Evolutionary conservation across 1,140 invertebrate genomes (phyloP), one percentile per base, ranked within the genome.

Genomic region (Phenacoccus solenopsis): DNA sequence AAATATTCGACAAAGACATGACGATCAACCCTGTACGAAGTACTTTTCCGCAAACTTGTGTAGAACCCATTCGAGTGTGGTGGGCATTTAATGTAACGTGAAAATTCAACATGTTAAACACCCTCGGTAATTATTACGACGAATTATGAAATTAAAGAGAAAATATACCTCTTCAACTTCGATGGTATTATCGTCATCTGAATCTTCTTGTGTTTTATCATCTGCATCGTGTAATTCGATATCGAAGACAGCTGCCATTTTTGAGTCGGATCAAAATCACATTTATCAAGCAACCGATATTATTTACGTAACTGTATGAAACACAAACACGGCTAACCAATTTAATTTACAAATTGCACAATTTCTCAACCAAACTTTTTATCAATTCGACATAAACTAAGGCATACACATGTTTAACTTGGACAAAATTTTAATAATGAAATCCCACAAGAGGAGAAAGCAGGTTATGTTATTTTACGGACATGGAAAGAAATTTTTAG

Each of bases 201-300:
- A 49, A 49, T 49, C 38, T 49, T 49, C 38, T 49, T 49, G 38
- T 49, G 38, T 49, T 49, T 49, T 49, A n/a, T 49, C 38, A 16
- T 49, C 38, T 49, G n/a, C n/a, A n/a, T 49, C 38, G 38, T 49
- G 38, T 49, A 49, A 49, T 49, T 49, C 38, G 38, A 49, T 49
- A 49, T 49, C 38, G 38, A 49, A 49, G 38, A 49, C 38, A 49
- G 38, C 38, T 49, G 38, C 38, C 38, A 49, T 49, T 49, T n/a
- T n/a, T n/a, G n/a, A n/a, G 38, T 49, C 13, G 16, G 13, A 49
- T 16, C 38, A 16, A 49, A 49, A 49, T 49, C 38, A 49, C 38
- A 49, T 49, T 16, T 49, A 49, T n/a, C n/a, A n/a, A n/a, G n/a
- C n/a, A n/a, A n/a, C n/a, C n/a, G n/a, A n/a, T n/a, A n/a, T n/a